These are phyloP conservation scores for Atopsyche davidsoni DNA, from an alignment of 1,140 invertebrate genomes.

Conservation along the genomic window DNA sequence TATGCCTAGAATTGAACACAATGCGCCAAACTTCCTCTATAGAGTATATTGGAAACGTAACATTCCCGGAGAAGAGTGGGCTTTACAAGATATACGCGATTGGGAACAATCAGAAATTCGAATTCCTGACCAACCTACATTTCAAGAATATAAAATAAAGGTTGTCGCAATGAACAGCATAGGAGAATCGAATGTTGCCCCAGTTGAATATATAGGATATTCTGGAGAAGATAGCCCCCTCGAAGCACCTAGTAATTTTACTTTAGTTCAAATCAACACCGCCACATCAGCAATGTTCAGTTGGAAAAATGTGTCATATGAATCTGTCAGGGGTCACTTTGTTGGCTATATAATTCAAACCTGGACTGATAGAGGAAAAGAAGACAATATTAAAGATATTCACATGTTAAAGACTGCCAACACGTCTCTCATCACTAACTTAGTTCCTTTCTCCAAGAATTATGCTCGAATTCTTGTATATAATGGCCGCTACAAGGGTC, in stretches of 20 bases:
- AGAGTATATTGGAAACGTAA: constrained; percentile 81
- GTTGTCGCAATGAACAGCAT: constrained; percentile 86
- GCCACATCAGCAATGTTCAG: constrained; percentile 72
- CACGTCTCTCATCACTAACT: constrained; percentile 70
- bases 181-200: constrained; percentile 79
- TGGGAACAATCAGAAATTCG: constrained; percentile 63
- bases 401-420: constrained; percentile 69
- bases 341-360: constrained; percentile 94
- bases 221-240: constrained; percentile 91
- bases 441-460: constrained; percentile 86
- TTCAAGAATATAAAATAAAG: constrained; percentile 85
- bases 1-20: constrained; percentile 95
- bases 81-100: constrained; percentile 66
- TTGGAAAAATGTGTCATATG: constrained; percentile 73
- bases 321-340: constrained; percentile 83
- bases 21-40: constrained; percentile 90
- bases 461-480: constrained; percentile 84
- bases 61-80: constrained; percentile 67
- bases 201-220: constrained; percentile 79
- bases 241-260: constrained; percentile 80
- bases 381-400: constrained; percentile 70
- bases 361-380: constrained; percentile 80
- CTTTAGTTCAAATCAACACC: constrained; percentile 63
- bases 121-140: constrained; percentile 84
- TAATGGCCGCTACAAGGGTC: constrained; percentile 87